Conservation (phyloP, 2,888 invertebrate genomes). For the Acanthosoma haemorrhoidale region DNA sequence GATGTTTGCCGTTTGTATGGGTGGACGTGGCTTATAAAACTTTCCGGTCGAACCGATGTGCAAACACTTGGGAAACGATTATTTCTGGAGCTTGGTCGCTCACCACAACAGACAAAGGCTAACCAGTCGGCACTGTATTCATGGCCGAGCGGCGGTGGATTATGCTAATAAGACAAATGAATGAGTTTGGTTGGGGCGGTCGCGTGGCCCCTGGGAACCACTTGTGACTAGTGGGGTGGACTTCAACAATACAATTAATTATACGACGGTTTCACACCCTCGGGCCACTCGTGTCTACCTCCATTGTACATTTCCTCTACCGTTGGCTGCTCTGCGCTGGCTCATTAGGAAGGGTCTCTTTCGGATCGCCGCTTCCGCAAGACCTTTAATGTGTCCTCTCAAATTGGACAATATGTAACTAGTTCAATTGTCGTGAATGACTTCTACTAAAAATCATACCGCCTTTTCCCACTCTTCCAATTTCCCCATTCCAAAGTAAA, state of each 20-base stretch:
- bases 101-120: background rate
- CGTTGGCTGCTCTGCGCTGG: background rate
- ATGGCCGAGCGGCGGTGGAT: background rate
- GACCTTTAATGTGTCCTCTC: too few species aligned
- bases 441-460: too few species aligned
- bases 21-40: background rate
- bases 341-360: background rate
- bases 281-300: background rate
- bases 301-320: background rate
- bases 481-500: too few species aligned
- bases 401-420: too few species aligned
- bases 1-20: background rate
- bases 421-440: too few species aligned
- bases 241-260: conserved; percentile 28
- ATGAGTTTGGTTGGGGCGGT: background rate
- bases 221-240: background rate
- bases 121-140: conserved; percentile 22
- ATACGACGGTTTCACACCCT: conserved; percentile 24
- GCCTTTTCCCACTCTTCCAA: too few species aligned
- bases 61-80: conserved; percentile 22
- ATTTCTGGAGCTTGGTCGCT: conserved; percentile 15
- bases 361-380: background rate
- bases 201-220: background rate
- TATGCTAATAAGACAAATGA: conserved; percentile 25
- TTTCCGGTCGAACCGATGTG: conserved; percentile 8